phyloP scores from a whole-genome alignment of 2,113 vertebrate genomes.

The Arvicanthis niloticus region DNA sequence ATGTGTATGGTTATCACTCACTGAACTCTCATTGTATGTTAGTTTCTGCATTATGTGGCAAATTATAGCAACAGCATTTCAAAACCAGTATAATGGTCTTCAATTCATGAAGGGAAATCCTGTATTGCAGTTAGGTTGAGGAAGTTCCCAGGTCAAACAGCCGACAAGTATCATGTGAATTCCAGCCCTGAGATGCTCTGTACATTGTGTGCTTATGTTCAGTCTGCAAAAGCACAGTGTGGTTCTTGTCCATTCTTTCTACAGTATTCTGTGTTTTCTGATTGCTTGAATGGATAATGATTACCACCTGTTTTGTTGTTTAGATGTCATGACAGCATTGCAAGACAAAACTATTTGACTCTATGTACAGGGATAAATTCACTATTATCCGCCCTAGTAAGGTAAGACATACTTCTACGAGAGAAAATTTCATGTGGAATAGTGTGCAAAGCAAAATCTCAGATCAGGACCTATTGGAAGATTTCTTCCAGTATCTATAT shows the following conservation, averaged over 20 bases:
- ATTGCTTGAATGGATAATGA: neutral
- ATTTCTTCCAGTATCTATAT: constrained; percentile 7
- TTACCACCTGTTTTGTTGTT: constrained; percentile 25
- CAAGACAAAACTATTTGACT: neutral
- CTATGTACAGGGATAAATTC: neutral
- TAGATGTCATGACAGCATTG: neutral
- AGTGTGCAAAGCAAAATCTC: neutral
- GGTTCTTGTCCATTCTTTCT: neutral
- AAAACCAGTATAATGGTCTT: neutral
- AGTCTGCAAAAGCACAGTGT: neutral
- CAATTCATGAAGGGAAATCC: neutral
- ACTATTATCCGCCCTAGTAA: neutral
- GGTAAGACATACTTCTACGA: neutral
- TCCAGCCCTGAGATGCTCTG: neutral
- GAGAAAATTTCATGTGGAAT: neutral
- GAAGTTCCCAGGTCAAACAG: neutral
- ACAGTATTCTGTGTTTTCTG: neutral
- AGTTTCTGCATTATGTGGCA: neutral
- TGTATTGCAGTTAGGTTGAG: neutral
- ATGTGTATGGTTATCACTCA: neutral
- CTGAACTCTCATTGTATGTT: neutral
- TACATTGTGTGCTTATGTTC: neutral
- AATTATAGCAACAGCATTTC: neutral
- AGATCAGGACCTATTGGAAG: neutral
- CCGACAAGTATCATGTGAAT: neutral